These are phyloP conservation scores for Petromus typicus DNA, from an alignment of 2,113 vertebrate genomes.

Conservation along the genomic window DNA sequence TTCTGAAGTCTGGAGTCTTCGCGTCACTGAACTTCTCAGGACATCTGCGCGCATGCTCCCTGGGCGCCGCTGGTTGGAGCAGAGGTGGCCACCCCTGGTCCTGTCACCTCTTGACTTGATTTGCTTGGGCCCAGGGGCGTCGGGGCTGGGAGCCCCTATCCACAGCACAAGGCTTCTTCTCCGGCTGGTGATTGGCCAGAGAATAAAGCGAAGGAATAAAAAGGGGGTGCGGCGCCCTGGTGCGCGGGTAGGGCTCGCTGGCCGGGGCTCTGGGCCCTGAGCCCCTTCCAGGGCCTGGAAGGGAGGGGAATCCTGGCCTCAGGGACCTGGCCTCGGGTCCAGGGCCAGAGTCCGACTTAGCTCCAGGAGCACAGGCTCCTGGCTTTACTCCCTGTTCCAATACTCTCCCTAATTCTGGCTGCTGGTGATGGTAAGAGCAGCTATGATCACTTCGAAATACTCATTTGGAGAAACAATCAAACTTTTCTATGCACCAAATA, in stretches of 20 bases:
- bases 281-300: neutral
- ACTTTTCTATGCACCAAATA: slow-evolving; percentile 55
- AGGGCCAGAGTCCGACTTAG: neutral
- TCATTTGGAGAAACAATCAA: slow-evolving; percentile 50
- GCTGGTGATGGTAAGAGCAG: neutral
- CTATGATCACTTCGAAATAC: neutral
- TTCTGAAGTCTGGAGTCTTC: neutral
- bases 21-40: neutral
- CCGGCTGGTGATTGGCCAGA: neutral
- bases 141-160: neutral
- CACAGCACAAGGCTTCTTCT: neutral
- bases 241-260: too few species aligned
- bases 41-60: neutral
- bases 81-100: neutral
- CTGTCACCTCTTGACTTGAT: rapidly evolving
- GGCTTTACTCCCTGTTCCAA: neutral
- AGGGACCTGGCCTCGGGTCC: neutral
- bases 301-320: neutral
- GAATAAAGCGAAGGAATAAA: neutral
- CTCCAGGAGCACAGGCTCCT: neutral
- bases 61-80: rapidly evolving
- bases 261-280: neutral
- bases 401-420: neutral
- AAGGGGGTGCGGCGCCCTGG: neutral
- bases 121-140: neutral